Evolutionary conservation across 1,140 invertebrate species (phyloP), one percentile per base, ranked within the genome.

Genomic region (Hypothenemus hampei): DNA sequence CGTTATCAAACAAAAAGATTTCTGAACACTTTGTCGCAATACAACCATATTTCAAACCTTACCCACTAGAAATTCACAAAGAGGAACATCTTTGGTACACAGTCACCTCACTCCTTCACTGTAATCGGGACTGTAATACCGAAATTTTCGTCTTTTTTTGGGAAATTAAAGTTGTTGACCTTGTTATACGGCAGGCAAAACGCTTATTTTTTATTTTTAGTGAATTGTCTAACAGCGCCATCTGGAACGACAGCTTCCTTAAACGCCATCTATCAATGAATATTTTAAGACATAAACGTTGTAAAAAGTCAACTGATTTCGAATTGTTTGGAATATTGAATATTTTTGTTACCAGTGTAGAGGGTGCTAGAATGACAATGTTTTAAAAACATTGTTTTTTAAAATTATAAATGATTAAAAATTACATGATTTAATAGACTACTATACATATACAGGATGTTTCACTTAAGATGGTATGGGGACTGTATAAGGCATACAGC

Each of bases 141-240:
- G 50, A 65, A 63, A 58, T 49, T 64, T 61, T 58, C 47, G 56
- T 52, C n/a, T n/a, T n/a, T 59, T 59, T 65, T 63, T 57, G 37
- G 40, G 50, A 58, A 59, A 61, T 57, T 63, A 65, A 65, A 68
- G 67, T 69, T 69, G 67, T 68, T 69, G 67, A 69, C 67, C 67
- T 69, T 69, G 67, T 69, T 69, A 67, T 59, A 60, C 45, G 39
- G 45, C 39, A 49, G 54, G 53, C 60, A 64, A 68, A 61, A 64
- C 63, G 62, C 66, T 63, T 59, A 58, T 64, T 62, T 63, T 65
- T 66, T 66, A 61, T 66, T 63, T 65, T 61, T 57, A 20, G 35
- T 63, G 40, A 43, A 43, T n/a, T 23, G 40, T 43, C 19, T 8
- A 43, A 43, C 11, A 43, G 19, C 40, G 40, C 18, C 40, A 43